These are phyloP conservation scores for Sphaeramia orbicularis DNA, from an alignment of 2,797 vertebrate species.

Conservation along the genomic window DNA sequence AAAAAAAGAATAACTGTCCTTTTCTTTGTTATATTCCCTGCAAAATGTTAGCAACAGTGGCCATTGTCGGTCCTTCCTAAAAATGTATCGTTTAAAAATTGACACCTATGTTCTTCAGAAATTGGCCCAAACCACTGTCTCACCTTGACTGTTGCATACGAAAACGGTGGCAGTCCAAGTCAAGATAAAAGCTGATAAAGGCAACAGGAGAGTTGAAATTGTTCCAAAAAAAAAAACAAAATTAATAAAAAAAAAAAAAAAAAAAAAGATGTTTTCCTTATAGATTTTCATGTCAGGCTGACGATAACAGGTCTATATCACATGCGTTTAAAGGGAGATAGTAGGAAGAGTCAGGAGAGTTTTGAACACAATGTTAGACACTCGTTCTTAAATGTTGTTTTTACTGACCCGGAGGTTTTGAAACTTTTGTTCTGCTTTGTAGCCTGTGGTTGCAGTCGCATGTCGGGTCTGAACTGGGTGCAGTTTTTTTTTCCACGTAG, in stretches of 20 bases:
- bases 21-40: slow-evolving; percentile 33
- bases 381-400: background rate
- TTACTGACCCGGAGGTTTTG: background rate
- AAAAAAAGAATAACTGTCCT: slow-evolving; percentile 29
- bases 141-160: slow-evolving; percentile 42
- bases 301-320: slow-evolving; percentile 6
- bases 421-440: too few relatives aligned
- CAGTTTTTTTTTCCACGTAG: background rate
- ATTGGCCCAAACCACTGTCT: slow-evolving; percentile 25
- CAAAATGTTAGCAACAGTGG: slow-evolving; percentile 10
- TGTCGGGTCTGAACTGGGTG: too few relatives aligned
- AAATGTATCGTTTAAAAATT: slow-evolving; percentile 8
- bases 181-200: slow-evolving; percentile 34
- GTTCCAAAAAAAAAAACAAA: slow-evolving; percentile 38
- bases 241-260: too few relatives aligned
- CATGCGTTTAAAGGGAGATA: slow-evolving; percentile 37
- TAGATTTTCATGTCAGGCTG: slow-evolving; percentile 25
- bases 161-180: slow-evolving; percentile 32
- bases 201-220: slow-evolving; percentile 37
- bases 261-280: slow-evolving; percentile 19
- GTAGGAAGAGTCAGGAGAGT: slow-evolving; percentile 9
- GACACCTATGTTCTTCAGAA: slow-evolving; percentile 3
- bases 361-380: background rate
- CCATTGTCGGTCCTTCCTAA: slow-evolving; percentile 7
- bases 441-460: too few relatives aligned